Conservation (phyloP, 1,140 invertebrate species). For the Dendroctonus valens region DNA sequence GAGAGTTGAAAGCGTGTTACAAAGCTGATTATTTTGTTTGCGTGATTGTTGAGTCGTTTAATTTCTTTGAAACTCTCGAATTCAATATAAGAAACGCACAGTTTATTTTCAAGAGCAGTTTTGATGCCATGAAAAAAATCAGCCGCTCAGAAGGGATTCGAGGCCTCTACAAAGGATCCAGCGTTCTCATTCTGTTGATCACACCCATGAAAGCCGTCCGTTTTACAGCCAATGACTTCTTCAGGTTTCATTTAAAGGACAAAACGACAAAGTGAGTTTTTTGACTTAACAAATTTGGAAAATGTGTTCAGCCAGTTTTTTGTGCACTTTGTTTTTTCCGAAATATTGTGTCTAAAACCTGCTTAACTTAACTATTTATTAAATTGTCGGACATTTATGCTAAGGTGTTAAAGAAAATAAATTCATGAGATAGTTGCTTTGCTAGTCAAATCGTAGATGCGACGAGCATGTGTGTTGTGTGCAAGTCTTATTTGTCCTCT, state of each 20-base stretch:
- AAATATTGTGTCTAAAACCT: too few relatives aligned
- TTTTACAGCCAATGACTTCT: constrained; percentile 97
- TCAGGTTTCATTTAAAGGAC: constrained; percentile 75
- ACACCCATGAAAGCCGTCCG: constrained; percentile 99
- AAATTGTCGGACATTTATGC: too few relatives aligned
- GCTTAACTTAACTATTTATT: too few relatives aligned
- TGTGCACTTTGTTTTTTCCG: too few relatives aligned
- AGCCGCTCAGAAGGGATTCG: constrained; percentile 91
- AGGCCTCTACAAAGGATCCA: constrained; percentile 96
- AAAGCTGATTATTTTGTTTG: too few relatives aligned
- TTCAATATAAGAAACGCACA: neutral
- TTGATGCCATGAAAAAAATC: constrained; percentile 94
- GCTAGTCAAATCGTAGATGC: too few relatives aligned
- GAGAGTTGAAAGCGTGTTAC: too few relatives aligned
- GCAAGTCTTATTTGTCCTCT: too few relatives aligned
- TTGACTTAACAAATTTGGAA: neutral
- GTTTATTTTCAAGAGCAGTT: constrained; percentile 57
- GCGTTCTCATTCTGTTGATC: constrained; percentile 96
- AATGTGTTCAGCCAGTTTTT: neutral
- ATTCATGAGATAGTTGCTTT: neutral
- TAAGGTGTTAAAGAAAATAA: too few relatives aligned
- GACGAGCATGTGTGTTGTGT: too few relatives aligned
- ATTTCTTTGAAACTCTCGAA: too few relatives aligned
- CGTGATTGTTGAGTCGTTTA: too few relatives aligned
- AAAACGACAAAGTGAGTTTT: constrained; percentile 54